Percentiles rank a stretch among this genome's conserved stretches.
Conservation (phyloP, 1,140 invertebrate genomes). For the Cataglyphis hispanica region DNA sequence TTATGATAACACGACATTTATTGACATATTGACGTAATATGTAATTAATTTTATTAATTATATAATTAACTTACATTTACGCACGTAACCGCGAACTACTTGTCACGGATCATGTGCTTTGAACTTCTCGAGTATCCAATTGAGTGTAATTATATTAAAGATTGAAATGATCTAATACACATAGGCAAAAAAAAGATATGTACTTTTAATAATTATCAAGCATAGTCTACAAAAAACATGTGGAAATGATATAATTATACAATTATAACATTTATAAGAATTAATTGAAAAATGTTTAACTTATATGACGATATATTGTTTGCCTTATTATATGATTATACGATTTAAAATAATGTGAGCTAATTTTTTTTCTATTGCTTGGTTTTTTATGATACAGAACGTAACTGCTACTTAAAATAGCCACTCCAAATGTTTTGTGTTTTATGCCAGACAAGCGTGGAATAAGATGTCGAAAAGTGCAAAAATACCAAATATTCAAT, state of each 20-base stretch:
- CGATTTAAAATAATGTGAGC: neutral
- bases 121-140: no score
- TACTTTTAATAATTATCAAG: slow-evolving; percentile 2
- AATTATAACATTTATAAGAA: slow-evolving; percentile 6
- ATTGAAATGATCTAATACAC: neutral
- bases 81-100: neutral
- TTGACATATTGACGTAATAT: neutral
- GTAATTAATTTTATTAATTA: slow-evolving; percentile 28
- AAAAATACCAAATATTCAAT: neutral
- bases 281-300: neutral
- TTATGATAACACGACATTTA: neutral
- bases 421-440: neutral
- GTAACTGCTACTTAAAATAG: neutral
- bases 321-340: neutral
- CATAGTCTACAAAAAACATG: neutral
- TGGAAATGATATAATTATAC: neutral
- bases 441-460: neutral
- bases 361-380: neutral
- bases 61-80: slow-evolving; percentile 5
- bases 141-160: slow-evolving; percentile 49
- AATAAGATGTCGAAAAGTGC: neutral
- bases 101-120: neutral
- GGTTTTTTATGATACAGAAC: neutral
- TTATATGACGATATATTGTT: neutral
- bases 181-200: neutral